Evolutionary conservation across 2,888 invertebrate species (phyloP).

Genomic region (Tipula helvola): DNA sequence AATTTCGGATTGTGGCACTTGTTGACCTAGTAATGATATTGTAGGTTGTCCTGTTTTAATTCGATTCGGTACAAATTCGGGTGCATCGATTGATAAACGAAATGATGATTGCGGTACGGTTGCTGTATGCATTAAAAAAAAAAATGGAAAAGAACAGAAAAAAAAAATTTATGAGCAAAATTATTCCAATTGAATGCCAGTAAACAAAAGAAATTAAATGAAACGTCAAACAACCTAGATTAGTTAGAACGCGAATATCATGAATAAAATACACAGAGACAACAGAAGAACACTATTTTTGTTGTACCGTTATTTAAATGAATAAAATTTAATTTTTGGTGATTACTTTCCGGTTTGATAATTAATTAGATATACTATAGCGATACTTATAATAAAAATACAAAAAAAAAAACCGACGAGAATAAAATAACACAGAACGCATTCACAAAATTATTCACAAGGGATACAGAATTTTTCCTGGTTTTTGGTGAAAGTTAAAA

Average conservation of each 20-base stretch:
- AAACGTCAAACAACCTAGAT: neutral
- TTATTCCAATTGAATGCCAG: neutral
- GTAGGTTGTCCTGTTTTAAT: slow-evolving; percentile 13
- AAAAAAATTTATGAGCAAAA: neutral
- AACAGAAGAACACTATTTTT: neutral
- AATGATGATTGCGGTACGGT: neutral
- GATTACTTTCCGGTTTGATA: neutral
- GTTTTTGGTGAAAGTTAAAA: neutral
- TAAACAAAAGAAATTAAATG: neutral
- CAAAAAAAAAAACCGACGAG: neutral
- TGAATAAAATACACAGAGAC: neutral
- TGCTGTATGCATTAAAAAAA: neutral
- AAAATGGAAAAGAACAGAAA: neutral
- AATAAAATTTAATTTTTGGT: neutral
- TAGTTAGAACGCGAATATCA: neutral
- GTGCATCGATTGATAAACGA: slow-evolving; percentile 20
- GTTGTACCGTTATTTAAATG: neutral
- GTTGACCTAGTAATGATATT: neutral
- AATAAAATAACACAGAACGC: neutral
- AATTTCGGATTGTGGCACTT: neutral
- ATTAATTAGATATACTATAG: neutral
- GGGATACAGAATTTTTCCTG: neutral
- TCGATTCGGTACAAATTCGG: slow-evolving; percentile 21
- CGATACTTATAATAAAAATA: neutral
- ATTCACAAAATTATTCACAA: neutral